Conservation (phyloP, 2,797 vertebrate species). For the Podarcis lilfordi region DNA sequence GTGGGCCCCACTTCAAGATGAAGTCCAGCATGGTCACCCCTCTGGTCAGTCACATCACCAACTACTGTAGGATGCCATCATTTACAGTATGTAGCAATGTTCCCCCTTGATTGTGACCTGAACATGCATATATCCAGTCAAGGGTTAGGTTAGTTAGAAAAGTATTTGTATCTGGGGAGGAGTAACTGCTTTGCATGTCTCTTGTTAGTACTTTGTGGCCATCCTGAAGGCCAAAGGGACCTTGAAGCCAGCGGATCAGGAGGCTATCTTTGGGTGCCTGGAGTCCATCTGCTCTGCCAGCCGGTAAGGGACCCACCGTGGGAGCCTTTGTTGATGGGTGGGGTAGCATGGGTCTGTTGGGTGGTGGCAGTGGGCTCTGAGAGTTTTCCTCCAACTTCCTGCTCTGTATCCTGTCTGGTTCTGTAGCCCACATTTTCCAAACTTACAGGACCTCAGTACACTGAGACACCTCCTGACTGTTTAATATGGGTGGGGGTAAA, state of each 20-base stretch:
- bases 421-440: neutral
- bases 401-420: neutral
- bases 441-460: neutral
- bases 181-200: neutral
- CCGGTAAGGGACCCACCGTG: slow-evolving; percentile 83
- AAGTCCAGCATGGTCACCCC: too few relatives aligned
- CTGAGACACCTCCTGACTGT: neutral
- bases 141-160: neutral
- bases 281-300: slow-evolving; percentile 88
- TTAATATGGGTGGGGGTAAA: too few relatives aligned
- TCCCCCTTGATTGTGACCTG: too few relatives aligned
- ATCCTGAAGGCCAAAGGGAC: slow-evolving; percentile 93
- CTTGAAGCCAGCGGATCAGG: slow-evolving; percentile 82
- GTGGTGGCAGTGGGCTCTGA: neutral
- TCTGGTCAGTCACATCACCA: too few relatives aligned
- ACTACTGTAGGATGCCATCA: too few relatives aligned
- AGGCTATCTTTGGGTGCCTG: slow-evolving; percentile 89
- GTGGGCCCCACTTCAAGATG: too few relatives aligned
- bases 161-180: neutral
- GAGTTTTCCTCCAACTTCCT: neutral
- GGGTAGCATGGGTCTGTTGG: neutral
- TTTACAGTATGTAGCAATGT: too few relatives aligned
- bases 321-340: neutral
- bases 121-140: too few relatives aligned
- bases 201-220: slow-evolving; percentile 88